These are phyloP conservation scores for Apteryx owenii DNA, from an alignment of 2,113 vertebrate genomes.

Conservation along the genomic window DNA sequence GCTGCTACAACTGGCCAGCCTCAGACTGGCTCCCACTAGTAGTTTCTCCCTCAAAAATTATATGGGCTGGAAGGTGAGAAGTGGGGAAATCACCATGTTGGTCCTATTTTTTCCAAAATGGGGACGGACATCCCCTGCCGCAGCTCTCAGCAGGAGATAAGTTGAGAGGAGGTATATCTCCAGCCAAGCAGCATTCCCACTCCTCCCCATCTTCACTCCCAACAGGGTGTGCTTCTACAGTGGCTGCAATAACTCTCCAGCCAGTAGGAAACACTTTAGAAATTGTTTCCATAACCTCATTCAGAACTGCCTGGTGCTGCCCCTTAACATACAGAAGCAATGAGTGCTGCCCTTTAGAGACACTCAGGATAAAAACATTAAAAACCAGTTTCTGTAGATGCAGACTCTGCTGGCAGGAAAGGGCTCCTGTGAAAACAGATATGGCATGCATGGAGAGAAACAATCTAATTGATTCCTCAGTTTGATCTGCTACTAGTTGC, in stretches of 20 bases:
- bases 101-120: rapidly evolving
- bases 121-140: not conserved
- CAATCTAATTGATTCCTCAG: not conserved
- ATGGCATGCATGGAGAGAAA: not conserved
- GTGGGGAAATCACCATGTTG: not conserved
- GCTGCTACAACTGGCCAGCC: not conserved
- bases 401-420: not conserved
- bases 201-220: not conserved
- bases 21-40: not conserved
- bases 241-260: not conserved
- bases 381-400: not conserved
- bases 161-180: not conserved
- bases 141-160: not conserved
- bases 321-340: not conserved
- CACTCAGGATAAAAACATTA: not conserved
- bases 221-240: not conserved
- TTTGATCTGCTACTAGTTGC: not conserved
- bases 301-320: not conserved
- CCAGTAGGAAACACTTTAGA: not conserved
- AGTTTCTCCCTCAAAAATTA: not conserved
- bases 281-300: not conserved
- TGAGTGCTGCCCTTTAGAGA: not conserved
- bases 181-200: not conserved
- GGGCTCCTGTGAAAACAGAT: not conserved
- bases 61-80: not conserved